Conservation (phyloP, 1,140 invertebrate genomes). For the Bombus huntii region DNA sequence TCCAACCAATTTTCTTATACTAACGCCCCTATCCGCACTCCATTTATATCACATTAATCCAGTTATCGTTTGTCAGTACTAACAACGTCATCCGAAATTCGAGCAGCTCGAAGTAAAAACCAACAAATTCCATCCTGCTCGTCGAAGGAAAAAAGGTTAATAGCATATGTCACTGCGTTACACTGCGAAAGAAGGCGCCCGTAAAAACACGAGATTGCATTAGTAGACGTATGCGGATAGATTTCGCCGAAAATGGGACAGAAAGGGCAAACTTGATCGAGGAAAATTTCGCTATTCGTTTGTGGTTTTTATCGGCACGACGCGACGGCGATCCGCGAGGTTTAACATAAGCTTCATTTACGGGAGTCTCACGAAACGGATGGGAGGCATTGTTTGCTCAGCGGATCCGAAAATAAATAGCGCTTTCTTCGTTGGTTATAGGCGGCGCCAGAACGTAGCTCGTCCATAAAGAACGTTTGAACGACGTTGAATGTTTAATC, state of each 20-base stretch:
- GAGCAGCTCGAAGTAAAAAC: neutral
- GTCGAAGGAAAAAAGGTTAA: conserved; percentile 14
- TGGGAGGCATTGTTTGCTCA: conserved; percentile 16
- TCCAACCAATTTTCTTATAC: neutral
- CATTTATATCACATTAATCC: neutral
- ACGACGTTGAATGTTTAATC: conserved; percentile 12
- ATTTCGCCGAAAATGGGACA: neutral
- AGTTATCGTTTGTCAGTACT: neutral
- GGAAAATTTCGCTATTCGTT: conserved; percentile 2
- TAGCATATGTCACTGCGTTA: neutral
- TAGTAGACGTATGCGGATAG: neutral
- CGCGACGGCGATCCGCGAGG: neutral
- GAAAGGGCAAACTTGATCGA: neutral
- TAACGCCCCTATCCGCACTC: neutral
- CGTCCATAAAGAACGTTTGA: neutral
- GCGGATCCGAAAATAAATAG: conserved; percentile 37
- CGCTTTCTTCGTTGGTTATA: conserved; percentile 1
- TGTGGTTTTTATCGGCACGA: conserved; percentile 15
- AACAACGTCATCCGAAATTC: neutral
- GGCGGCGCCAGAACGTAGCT: neutral
- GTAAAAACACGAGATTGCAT: conserved; percentile 5
- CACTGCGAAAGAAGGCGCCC: neutral
- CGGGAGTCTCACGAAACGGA: conserved; percentile 4
- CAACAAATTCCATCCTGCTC: neutral
- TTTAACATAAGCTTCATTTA: conserved; percentile 52